Percentiles rank a stretch among this genome's conserved stretches.
Evolutionary conservation across 2,113 vertebrate genomes (phyloP).

Genomic region (Shinisaurus crocodilurus): DNA sequence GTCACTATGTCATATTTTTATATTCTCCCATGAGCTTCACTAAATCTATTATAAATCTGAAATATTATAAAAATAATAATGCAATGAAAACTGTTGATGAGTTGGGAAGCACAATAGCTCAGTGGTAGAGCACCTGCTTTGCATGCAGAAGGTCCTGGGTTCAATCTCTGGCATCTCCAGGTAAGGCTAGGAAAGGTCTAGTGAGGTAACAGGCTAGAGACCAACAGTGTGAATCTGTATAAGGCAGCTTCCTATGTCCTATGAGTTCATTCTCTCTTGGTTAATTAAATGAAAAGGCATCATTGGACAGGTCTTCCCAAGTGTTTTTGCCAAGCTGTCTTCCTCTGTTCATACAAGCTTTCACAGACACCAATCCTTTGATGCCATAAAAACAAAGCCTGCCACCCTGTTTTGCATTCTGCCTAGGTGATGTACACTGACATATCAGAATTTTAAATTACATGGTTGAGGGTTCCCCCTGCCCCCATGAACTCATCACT

Average conservation of each 20-base stretch:
- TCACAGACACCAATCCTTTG: background rate
- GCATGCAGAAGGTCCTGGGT: background rate
- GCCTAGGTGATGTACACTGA: background rate
- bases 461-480: background rate
- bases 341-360: background rate
- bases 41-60: slow-evolving; percentile 5
- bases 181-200: background rate
- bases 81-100: background rate
- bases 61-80: background rate
- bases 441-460: background rate
- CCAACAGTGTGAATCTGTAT: background rate
- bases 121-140: background rate
- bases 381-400: background rate
- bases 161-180: background rate
- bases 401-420: background rate
- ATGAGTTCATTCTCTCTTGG: background rate
- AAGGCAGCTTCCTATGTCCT: background rate
- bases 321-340: background rate
- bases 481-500: background rate
- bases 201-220: no score
- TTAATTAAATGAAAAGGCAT: background rate
- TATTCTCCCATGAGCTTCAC: background rate
- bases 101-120: background rate
- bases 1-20: background rate
- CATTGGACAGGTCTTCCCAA: background rate